Percentiles rank a stretch among this genome's conserved stretches.
phyloP scores from a whole-genome alignment of 2,888 invertebrate species.

The Chrysopilus asiliformis region DNA sequence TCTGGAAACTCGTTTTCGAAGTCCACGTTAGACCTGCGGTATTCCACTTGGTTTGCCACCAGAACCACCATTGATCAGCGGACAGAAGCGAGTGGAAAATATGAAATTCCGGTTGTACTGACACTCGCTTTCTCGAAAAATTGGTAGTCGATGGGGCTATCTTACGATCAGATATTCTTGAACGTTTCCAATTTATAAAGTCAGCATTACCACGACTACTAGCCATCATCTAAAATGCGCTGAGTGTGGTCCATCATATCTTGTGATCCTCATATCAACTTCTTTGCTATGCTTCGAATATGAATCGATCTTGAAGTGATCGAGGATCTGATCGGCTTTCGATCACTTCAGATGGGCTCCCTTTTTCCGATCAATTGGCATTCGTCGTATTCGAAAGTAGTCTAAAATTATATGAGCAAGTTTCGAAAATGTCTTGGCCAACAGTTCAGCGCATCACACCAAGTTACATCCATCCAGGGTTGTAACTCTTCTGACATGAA shows the following conservation, averaged over 20 bases:
- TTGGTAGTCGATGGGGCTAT: conserved; percentile 14
- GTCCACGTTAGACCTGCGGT: background rate
- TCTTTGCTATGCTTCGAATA: background rate
- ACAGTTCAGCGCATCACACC: too few relatives aligned
- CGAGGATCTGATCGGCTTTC: background rate
- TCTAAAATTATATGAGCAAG: too few relatives aligned
- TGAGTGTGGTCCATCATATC: too few relatives aligned
- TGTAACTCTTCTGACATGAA: too few relatives aligned
- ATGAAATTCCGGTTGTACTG: conserved; percentile 8
- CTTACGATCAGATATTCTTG: conserved; percentile 14
- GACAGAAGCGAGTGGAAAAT: conserved; percentile 4
- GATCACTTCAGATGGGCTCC: background rate
- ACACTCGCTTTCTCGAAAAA: conserved; percentile 14
- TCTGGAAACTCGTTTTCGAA: background rate
- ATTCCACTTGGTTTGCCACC: background rate
- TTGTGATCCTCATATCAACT: too few relatives aligned
- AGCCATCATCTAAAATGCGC: too few relatives aligned
- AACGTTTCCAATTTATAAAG: conserved; percentile 15
- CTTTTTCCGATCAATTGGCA: too few relatives aligned
- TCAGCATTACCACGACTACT: too few relatives aligned
- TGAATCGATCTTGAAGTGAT: background rate
- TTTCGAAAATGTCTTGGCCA: too few relatives aligned
- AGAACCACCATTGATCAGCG: too few relatives aligned
- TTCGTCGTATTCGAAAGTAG: too few relatives aligned
- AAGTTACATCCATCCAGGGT: too few relatives aligned